A percentile compares a stretch with the other conserved stretches of the same genome.
Conservation (phyloP, 2,888 invertebrate genomes). For the Habroteleia sp. region DNA sequence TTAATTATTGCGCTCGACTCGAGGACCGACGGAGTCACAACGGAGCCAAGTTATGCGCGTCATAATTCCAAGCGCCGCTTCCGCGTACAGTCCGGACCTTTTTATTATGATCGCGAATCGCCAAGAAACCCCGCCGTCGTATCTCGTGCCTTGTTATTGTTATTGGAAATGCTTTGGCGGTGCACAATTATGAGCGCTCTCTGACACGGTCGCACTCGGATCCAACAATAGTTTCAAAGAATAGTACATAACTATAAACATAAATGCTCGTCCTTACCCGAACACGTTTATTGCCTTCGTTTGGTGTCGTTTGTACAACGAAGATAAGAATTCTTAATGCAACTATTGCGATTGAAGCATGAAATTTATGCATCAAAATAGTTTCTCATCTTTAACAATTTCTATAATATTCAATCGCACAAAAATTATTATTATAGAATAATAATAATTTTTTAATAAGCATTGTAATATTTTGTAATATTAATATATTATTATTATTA, state of each 20-base stretch:
- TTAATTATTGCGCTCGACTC: conserved; percentile 58
- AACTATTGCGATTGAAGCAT: too few relatives aligned
- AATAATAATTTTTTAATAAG: too few relatives aligned
- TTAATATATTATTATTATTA: too few relatives aligned
- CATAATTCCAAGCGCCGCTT: conserved; percentile 38
- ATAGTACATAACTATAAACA: conserved; percentile 36
- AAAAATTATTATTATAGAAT: too few relatives aligned
- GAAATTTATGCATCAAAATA: too few relatives aligned
- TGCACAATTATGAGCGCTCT: conserved; percentile 21
- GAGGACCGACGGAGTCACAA: conserved; percentile 38
- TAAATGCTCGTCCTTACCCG: conserved; percentile 42
- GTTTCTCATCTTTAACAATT: too few relatives aligned
- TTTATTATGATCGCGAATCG: conserved; percentile 25
- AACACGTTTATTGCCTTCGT: conserved; percentile 35
- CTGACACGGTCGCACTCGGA: conserved; percentile 12
- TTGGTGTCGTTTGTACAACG: conserved; percentile 4
- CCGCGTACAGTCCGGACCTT: conserved; percentile 17
- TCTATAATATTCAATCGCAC: too few relatives aligned
- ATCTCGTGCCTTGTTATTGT: conserved; percentile 53
- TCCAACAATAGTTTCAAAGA: conserved; percentile 48
- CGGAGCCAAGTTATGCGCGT: conserved; percentile 28
- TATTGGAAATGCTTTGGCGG: conserved; percentile 48
- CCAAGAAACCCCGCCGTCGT: conserved; percentile 12
- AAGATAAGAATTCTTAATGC: conserved; percentile 28
- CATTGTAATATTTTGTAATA: too few relatives aligned